These are phyloP conservation scores for Papilio helenus DNA, from an alignment of 1,140 invertebrate species.

Conservation along the genomic window DNA sequence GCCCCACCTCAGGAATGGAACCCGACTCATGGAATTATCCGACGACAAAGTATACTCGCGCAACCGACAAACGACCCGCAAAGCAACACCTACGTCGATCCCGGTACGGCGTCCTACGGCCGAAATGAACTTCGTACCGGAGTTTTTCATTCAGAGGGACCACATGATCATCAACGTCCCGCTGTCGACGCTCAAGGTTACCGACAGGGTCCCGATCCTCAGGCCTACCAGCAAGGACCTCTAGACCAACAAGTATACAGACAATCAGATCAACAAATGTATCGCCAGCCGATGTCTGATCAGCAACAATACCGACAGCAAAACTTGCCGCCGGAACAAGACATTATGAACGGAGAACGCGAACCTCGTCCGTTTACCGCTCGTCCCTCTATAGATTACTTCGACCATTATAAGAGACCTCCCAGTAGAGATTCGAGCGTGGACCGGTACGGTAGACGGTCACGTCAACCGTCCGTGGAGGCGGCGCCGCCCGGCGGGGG, in stretches of 20 bases:
- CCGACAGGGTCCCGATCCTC: conserved; percentile 41
- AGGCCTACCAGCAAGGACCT: conserved; percentile 54
- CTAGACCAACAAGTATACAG: conserved; percentile 62
- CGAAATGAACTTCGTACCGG: conserved; percentile 68
- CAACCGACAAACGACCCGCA: conserved; percentile 66
- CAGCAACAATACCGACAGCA: conserved; percentile 50
- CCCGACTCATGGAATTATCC: conserved; percentile 55
- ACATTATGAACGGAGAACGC: conserved; percentile 63
- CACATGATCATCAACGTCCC: conserved; percentile 50
- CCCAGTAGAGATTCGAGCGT: conserved; percentile 94
- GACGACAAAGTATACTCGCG: conserved; percentile 70
- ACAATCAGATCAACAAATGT: conserved; percentile 61
- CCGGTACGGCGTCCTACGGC: conserved; percentile 57
- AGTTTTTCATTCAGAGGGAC: conserved; percentile 67
- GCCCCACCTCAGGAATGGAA: conserved; percentile 68
- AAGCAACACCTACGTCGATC: conserved; percentile 59
- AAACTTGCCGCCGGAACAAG: conserved; percentile 54
- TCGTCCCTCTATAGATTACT: conserved; percentile 86
- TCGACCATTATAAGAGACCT: conserved; percentile 97
- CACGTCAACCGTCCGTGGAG: conserved; percentile 90
- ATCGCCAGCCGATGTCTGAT: conserved; percentile 49
- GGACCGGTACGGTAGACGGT: conserved; percentile 89
- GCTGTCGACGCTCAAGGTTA: conserved; percentile 45
- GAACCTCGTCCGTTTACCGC: conserved; percentile 75
- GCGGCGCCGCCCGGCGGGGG: conserved; percentile 61